Evolutionary conservation across 2,888 invertebrate genomes (phyloP).

Genomic region (Pachydiplax longipennis): DNA sequence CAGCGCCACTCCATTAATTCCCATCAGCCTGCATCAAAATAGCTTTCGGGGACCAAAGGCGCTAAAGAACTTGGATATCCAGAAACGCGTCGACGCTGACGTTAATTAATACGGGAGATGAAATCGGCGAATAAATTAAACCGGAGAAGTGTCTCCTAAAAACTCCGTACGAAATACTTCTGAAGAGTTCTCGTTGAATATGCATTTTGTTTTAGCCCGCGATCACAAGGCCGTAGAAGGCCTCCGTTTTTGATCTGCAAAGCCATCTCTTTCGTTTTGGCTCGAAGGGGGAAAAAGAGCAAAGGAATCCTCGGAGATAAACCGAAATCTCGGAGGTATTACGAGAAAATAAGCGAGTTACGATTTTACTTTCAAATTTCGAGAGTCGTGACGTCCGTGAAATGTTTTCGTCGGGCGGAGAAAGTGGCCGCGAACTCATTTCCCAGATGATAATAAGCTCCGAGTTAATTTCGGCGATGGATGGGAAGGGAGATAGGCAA

Average conservation of each 20-base stretch:
- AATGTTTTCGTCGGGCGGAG: not conserved
- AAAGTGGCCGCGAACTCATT: not conserved
- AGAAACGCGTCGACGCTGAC: not conserved
- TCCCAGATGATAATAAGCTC: not conserved
- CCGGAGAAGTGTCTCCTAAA: not conserved
- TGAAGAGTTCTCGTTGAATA: not conserved
- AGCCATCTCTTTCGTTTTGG: not conserved
- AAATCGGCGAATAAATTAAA: not conserved
- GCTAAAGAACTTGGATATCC: not conserved
- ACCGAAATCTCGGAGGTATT: not conserved
- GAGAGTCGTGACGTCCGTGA: not conserved
- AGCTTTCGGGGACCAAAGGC: not conserved
- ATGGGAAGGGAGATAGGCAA: not conserved
- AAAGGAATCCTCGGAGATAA: not conserved
- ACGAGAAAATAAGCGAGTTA: not conserved
- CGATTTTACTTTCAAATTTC: not conserved
- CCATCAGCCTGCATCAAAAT: not conserved
- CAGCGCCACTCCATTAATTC: not conserved
- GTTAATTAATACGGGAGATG: not conserved
- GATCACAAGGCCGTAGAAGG: not conserved
- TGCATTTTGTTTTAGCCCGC: not conserved
- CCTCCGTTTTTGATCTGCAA: not conserved
- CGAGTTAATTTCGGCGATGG: not conserved
- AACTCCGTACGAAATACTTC: not conserved
- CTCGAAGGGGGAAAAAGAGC: not conserved